These are phyloP conservation scores for Ammodramus savannarum DNA, from an alignment of 2,113 vertebrate genomes.

Conservation along the genomic window DNA sequence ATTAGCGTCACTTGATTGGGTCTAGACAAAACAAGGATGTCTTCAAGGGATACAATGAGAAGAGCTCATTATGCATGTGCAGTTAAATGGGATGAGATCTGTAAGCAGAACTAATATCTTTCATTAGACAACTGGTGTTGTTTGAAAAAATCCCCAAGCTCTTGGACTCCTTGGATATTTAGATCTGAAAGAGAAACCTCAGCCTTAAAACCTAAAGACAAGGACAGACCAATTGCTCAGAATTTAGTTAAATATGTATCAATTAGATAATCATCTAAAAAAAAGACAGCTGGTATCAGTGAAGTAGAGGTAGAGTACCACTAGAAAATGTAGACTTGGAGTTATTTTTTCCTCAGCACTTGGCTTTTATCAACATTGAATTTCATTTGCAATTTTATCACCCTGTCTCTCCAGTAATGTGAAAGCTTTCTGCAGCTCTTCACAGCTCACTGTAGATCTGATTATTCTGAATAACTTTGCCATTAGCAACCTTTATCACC, in stretches of 20 bases:
- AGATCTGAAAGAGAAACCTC: background rate
- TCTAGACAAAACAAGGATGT: slow-evolving; percentile 46
- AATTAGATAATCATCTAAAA: slow-evolving; percentile 35
- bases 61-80: background rate
- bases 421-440: slow-evolving; percentile 59
- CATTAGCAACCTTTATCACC: slow-evolving; percentile 46
- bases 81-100: background rate
- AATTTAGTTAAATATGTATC: slow-evolving; percentile 23
- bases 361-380: slow-evolving; percentile 63
- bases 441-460: slow-evolving; percentile 38
- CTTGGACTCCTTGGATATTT: background rate
- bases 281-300: slow-evolving; percentile 40
- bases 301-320: slow-evolving; percentile 40
- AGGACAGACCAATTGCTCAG: background rate
- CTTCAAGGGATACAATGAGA: background rate
- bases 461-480: slow-evolving; percentile 55
- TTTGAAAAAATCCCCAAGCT: background rate
- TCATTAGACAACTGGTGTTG: background rate
- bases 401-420: slow-evolving; percentile 58
- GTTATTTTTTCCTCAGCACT: slow-evolving; percentile 57
- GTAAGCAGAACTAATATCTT: background rate
- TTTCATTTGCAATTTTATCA: slow-evolving; percentile 67
- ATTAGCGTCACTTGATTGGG: slow-evolving; percentile 5
- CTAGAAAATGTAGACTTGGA: slow-evolving; percentile 47
- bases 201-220: background rate